Evolutionary conservation across 2,797 vertebrate species (phyloP), one percentile per base, ranked within the genome.

Genomic region (Valencia hispanica): DNA sequence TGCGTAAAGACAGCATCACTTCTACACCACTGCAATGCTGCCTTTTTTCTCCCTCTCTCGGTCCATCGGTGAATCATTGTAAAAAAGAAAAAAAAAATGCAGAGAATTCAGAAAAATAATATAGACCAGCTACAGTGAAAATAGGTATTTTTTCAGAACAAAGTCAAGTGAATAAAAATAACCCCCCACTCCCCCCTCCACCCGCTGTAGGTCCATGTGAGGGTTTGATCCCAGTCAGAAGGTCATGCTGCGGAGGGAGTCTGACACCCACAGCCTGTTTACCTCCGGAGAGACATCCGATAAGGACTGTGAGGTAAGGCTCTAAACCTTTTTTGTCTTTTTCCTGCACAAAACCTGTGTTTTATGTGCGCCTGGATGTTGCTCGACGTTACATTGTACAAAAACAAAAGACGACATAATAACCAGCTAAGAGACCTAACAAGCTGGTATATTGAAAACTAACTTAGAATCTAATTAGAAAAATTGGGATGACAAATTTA

Each of bases 241-340:
- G 93, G 92, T 92, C 88, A 95, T 94, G 90, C 91, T 91, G 90
- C 90, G 90, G 82, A 89, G 91, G 83, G 91, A 93, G 79, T 89
- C 92, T 0, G 90, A 94, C 88, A 85, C 91, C 72, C 92, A 85
- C 74, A 83, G 91, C 86, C 90, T 93, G n/a, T 93, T 94, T 83
- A 93, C 93, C 83, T 94, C 92, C 4, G 84, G 88, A 80, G 94
- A 95, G 85, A 93, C 90, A 68, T 95, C 94, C 3, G 91, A 95
- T 89, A 91, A 94, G 75, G 92, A 95, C 87, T 92, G 91, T 74
- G 93, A 94, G 94, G 95, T 96, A 89, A 86, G 87, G 18, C 61
- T 55, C 12, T 55, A 41, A 47, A 50, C 70, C 78, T 51, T 9
- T 53, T 74, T 25, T 27, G 11, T 30, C 6, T 17, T 5, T 41